Conservation (phyloP, 1,140 invertebrate genomes). For the Ceratina japonica region DNA sequence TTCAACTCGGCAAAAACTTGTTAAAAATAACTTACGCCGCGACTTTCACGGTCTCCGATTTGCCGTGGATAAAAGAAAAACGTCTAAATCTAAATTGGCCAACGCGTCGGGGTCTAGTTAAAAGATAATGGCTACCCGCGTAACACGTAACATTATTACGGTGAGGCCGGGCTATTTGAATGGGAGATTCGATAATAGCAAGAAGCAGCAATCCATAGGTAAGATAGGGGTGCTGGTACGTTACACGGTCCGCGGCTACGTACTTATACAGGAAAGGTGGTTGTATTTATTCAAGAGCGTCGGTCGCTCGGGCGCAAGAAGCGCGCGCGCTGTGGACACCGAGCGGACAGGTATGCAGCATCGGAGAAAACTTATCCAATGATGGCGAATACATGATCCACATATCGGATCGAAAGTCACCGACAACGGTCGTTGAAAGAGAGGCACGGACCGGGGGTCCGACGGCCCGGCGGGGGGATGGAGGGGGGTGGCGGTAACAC, state of each 20-base stretch:
- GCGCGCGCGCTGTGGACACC: not conserved
- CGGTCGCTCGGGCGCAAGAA: not conserved
- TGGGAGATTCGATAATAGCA: slow-evolving; percentile 45
- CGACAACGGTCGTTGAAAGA: not conserved
- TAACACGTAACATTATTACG: slow-evolving; percentile 1
- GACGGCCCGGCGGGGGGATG: no score
- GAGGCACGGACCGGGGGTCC: slow-evolving; percentile 10
- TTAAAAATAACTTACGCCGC: no score
- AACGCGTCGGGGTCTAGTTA: not conserved
- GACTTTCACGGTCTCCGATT: no score
- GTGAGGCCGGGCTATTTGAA: slow-evolving; percentile 34
- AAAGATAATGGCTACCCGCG: not conserved
- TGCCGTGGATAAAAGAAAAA: no score
- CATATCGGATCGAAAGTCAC: slow-evolving; percentile 50
- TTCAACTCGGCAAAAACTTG: not conserved
- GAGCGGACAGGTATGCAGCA: slow-evolving; percentile 1
- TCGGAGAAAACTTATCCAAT: slow-evolving; percentile 41
- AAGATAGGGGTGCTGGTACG: not conserved
- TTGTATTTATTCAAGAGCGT: not conserved
- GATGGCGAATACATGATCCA: slow-evolving; percentile 54
- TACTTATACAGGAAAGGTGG: no score
- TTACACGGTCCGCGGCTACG: not conserved
- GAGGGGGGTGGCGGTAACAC: not conserved
- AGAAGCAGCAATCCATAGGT: slow-evolving; percentile 6
- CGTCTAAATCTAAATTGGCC: no score